Base-by-base conservation (phyloP, 2,113 vertebrate genomes). In the Gnathonemus longibarbis region DNA sequence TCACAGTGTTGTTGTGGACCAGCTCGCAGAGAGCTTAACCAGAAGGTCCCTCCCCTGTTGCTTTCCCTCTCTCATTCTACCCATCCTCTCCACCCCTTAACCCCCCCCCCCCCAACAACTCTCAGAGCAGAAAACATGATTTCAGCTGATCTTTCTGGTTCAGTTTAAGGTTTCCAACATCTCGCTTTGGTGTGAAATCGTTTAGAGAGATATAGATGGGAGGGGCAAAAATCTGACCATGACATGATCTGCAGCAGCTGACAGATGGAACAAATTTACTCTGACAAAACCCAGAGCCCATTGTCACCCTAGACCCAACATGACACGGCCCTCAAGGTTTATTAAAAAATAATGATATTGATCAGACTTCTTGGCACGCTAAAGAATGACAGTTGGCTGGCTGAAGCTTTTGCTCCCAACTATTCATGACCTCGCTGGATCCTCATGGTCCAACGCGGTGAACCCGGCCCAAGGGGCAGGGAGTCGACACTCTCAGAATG, bases 1-100 rank as follows among this genome's bases (percentile, higher is more conserved):
- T 13, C n/a, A 15, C 52, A 3, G 35, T 92, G 87, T 89, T 9
- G 87, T 53, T 90, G 89, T 88, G 8, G 90, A 90, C 94, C 94
- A 95, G 93, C 95, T 95, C 93, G 91, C 84, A 66, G 88, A 90
- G 31, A 90, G 85, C 49, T 92, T 90, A 91, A 87, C 77, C 77
- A 85, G 53, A 21, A n/a, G 85, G 85, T 46, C 90, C 77, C 48
- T 21, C 77, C 89, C 88, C 42, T 89, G 91, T 88, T 90, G 85
- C 45, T 89, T 90, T 91, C 13, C 19, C 56, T 46, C 89, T 86
- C 84, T 70, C 90, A 91, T 77, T 88, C 87, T 91, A 90, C 50
- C 70, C 84, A 48, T 90, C 84, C 24, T 3, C 24, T 19, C 50
- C 35, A 24, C 74, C 13, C 58, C 45, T n/a, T 19, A 46, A 3